Base-by-base conservation (phyloP, 2,797 vertebrate species). In the Erithacus rubecula region DNA sequence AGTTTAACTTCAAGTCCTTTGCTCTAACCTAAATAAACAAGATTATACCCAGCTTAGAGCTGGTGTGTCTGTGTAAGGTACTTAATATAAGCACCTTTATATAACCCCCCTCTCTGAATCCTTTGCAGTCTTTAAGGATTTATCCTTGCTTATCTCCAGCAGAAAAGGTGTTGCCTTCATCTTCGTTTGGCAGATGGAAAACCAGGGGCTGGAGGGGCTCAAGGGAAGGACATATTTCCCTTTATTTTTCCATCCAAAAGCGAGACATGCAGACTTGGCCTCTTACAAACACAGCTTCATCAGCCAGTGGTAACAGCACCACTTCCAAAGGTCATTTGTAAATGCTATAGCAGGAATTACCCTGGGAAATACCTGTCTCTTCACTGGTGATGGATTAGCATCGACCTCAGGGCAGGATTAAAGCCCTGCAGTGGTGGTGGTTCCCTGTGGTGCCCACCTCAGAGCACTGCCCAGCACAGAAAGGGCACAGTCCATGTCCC, bases 41-140 rank as follows among this genome's bases (percentile, higher is more conserved):
- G 95, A 95, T 94, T 94, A 94, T 60, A 91, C 26, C 49, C 91
- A 88, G 70, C 68, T 91, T 94, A 90, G 59, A 82, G 85, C 67
- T 58, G 46, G 29, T 63, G 27, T 60, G 82, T 82, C 77, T 94
- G 87, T 65, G 90, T 86, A 94, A 96, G 63, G 80, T 95, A 87
- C 94, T 96, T 96, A 94, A 81, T 76, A 44, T 96, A 96, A 96
- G 93, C 90, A 95, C 93, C 95, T 96, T 95, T 97, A 93, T 82
- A 77, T 93, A 96, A 95, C 87, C 47, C 68, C 47, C 41, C 68
- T 60, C 74, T 70, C 46, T 43, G 72, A 89, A 72, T 32, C 65
- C 67, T 89, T 87, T 74, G 63, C 70, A 77, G 56, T 51, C 67
- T 89, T 84, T 70, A 83, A 90, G 53, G 78, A 85, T 89, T 96